Evolutionary conservation across 2,113 vertebrate genomes (phyloP), one percentile per base, ranked within the genome.

Genomic region (Mastomys natalensis): DNA sequence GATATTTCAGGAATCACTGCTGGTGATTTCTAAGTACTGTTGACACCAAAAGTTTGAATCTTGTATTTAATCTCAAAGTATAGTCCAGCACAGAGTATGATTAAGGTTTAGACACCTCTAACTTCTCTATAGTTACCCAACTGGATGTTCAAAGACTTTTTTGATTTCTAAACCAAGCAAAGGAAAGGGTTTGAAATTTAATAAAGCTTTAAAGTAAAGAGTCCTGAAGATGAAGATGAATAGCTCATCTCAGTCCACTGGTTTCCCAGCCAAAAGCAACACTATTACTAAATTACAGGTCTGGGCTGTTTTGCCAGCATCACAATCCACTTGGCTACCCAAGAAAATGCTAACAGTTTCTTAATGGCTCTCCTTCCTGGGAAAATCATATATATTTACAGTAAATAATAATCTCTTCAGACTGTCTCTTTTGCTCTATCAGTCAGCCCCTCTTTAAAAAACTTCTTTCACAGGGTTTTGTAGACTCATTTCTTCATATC

Each of bases 271-370:
- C 90, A 81, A 91, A 96, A 91, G 58, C 40, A 96, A 40, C 72
- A 86, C 93, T 77, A 89, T 96, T 93, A 85, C 12, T 85, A 91
- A 97, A 96, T 93, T 91, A 51, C 24, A 87, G 89, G 34, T 72
- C 62, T 72, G 62, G 24, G 29, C 31, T 91, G 6, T 64, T 97
- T 95, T 66, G 17, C 53, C 60, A 86, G 40, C 5, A 84, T 29
- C 34, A 15, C 7, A 55, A 81, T 91, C 68, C 40, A 72, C 58
- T 84, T 89, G 74, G 60, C 64, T 90, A 55, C 45, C 68, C 51
- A n/a, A 84, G 66, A 34, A 90, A 94, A 91, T 81, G 58, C 94
- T 95, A 93, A 90, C 6, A 95, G 90, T 90, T 93, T 96, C 64
- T 80, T 93, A 95, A 93, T 88, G 84, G 66, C 10, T 91, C 45